A percentile compares a stretch with the other conserved stretches of the same genome.
These are phyloP conservation scores for Butorides virescens DNA, from an alignment of 2,113 vertebrate genomes.

Conservation along the genomic window DNA sequence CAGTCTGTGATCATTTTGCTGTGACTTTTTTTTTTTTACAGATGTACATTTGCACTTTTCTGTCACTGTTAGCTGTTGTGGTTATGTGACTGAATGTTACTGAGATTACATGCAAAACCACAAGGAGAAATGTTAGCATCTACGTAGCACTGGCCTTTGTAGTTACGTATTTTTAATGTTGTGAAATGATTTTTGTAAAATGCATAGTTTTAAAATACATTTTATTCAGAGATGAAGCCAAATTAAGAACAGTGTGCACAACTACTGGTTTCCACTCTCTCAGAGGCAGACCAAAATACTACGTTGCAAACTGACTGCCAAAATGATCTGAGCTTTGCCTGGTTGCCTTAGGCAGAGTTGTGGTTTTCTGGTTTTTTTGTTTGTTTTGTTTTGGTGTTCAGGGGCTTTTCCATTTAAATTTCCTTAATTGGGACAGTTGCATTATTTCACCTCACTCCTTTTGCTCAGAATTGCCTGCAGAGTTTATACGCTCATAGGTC, in stretches of 20 bases:
- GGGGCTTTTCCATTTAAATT: background rate
- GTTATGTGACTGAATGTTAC: background rate
- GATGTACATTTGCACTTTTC: background rate
- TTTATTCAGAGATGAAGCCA: background rate
- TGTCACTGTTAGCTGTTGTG: background rate
- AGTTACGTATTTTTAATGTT: background rate
- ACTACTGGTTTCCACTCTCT: background rate
- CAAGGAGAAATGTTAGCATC: background rate
- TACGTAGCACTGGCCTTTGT: background rate
- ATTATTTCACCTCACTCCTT: background rate
- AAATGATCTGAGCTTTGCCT: constrained; percentile 6
- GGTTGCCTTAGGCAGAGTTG: background rate
- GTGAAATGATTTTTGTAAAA: background rate
- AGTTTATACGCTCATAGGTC: background rate
- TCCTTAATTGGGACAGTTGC: background rate
- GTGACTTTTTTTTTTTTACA: background rate
- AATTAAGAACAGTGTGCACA: background rate
- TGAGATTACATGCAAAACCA: background rate
- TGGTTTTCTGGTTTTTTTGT: background rate
- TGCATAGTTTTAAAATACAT: background rate
- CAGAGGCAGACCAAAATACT: background rate
- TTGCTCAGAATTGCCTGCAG: background rate
- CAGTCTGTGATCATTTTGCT: background rate
- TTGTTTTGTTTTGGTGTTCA: background rate
- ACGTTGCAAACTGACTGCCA: constrained; percentile 3